Base-by-base conservation (phyloP, 2,888 invertebrate species). In the Sacculina carcini region DNA sequence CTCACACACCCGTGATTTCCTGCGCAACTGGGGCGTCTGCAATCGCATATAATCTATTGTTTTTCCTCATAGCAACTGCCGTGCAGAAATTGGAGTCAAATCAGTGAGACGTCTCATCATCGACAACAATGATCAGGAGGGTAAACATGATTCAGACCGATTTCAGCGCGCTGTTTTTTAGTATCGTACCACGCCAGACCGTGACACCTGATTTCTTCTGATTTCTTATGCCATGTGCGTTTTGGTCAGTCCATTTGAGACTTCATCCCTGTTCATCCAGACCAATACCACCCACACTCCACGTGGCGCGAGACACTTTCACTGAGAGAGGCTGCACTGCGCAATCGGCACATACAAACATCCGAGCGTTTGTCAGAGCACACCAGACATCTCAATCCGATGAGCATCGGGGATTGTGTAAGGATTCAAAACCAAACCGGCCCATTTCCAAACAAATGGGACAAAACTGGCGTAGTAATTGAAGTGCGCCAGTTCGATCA, bases 211-310 rank as follows among this genome's bases (percentile, higher is more conserved):
- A 16, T 12, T 48, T 2, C 51, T 31, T 16, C 51, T 51, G n/a
- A n/a, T n/a, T n/a, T n/a, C n/a, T n/a, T n/a, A n/a, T 4, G 49
- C 51, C 7, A 48, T 44, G 46, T 44, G 51, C 26, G 31, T 53
- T 53, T 49, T 19, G 51, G 51, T n/a, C 48, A 32, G n/a, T 49
- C 50, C 23, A 53, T 51, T 9, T 32, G 28, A 16, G 53, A 53
- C 34, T 51, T 51, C 51, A 51, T 53, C 36, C 48, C 51, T 24
- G 31, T 53, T 16, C 39, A 12, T 10, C 47, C 46, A n/a, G 48
- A 32, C n/a, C 26, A 29, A 36, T 50, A 51, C 14, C 44, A 42
- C 12, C 47, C 51, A 24, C 47, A 51, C 23, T 26, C 19, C 12
- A 51, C 50, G n/a, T 47, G 46, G 39, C 47, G 39, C 19, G 31